Evolutionary conservation across 2,113 vertebrate species (phyloP), one percentile per base, ranked within the genome.

Genomic region (Tachysurus vachellii): DNA sequence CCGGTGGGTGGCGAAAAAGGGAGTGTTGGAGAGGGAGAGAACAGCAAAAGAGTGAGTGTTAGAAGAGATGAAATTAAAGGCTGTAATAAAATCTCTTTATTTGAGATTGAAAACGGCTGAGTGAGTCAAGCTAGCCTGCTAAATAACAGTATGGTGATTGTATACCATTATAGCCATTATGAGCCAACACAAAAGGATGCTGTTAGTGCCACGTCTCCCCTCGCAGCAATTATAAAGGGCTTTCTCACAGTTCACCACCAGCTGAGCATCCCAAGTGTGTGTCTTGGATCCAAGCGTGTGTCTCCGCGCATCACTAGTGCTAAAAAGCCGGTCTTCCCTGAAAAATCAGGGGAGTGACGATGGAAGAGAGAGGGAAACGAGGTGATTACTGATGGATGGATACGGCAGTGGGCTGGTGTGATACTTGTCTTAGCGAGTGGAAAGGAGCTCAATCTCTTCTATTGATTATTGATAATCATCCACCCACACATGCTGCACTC

Each of bases 1-100:
- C 87, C 91, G 92, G 95, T 95, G 93, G 94, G 94, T 83, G 93
- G 93, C 85, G 91, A 93, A 92, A 91, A 92, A 92, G 92, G 94
- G 92, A 93, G 94, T 95, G 94, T 93, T 94, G 94, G 93, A 89
- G 91, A 80, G 16, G 4, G 28, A 42, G 54, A 80, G 26, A 79
- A 53, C 12, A n/a, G 75, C 75, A 53, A 50, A 54, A 77, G 89
- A 85, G 87, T 92, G 93, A 93, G 86, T 93, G 89, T 86, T 85
- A 89, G 91, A 91, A 91, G 90, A 92, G 85, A 91, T 93, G 92
- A 93, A 92, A 93, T 94, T 91, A 93, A 93, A 94, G 92, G 91
- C 92, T 93, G 90, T 90, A 66, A 90, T 93, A 92, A 92, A 93
- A 89, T 93, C 91, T 90, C 90, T 89, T 92, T 92, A 93, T 93